Conservation (phyloP, 2,888 invertebrate genomes). For the Macrophya annulata region DNA sequence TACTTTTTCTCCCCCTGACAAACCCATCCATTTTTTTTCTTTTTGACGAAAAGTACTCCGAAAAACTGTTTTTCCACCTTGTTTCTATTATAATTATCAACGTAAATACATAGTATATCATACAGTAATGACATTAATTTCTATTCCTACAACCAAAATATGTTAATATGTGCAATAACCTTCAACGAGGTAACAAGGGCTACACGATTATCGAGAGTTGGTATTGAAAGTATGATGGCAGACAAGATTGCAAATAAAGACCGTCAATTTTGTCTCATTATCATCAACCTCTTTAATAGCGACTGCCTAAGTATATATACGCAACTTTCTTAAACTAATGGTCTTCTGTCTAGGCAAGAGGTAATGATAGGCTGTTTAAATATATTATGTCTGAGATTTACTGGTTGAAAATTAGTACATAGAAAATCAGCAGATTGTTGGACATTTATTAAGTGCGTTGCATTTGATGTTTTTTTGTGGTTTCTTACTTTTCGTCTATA, state of each 20-base stretch:
- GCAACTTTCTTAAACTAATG: background rate
- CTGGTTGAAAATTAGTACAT: background rate
- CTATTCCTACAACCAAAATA: background rate
- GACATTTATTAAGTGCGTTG: background rate
- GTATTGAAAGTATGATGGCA: background rate
- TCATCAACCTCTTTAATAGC: background rate
- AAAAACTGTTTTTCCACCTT: no score
- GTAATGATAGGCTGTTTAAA: background rate
- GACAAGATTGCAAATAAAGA: background rate
- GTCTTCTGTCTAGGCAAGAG: background rate
- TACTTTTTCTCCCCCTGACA: no score
- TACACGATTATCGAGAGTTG: background rate
- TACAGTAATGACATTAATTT: background rate
- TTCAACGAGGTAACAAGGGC: background rate
- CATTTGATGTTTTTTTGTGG: background rate
- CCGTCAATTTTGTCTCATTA: constrained; percentile 6
- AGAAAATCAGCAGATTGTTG: background rate
- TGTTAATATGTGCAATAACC: background rate
- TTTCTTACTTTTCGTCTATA: background rate
- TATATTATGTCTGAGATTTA: background rate
- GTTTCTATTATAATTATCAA: no score
- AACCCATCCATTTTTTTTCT: no score
- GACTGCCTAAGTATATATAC: background rate
- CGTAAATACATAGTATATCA: no score
- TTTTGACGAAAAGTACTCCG: no score